These are phyloP conservation scores for Amniataba percoides DNA, from an alignment of 2,797 vertebrate species.

Conservation along the genomic window DNA sequence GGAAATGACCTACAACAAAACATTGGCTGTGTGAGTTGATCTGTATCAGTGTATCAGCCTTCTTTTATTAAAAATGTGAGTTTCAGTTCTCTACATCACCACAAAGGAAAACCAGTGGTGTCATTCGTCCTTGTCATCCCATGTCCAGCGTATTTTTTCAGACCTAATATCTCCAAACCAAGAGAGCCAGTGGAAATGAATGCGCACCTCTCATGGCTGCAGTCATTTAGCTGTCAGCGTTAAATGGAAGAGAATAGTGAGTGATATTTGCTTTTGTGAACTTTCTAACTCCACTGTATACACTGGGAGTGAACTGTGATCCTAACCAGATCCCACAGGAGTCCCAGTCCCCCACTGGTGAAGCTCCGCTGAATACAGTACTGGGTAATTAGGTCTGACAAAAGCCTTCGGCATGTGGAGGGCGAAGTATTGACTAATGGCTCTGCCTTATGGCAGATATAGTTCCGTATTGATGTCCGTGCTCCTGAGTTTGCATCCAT, in stretches of 20 bases:
- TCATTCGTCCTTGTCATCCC: conserved; percentile 6
- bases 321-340: conserved; percentile 82
- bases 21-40: conserved; percentile 19
- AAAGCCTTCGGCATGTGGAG: conserved; percentile 79
- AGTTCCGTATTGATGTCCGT: conserved; percentile 81
- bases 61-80: not conserved
- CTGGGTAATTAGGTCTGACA: conserved; percentile 85
- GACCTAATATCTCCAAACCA: conserved; percentile 17
- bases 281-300: conserved; percentile 76
- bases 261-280: conserved; percentile 78
- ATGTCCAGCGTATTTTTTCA: conserved; percentile 16
- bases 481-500: conserved; percentile 85
- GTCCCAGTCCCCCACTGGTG: conserved; percentile 72
- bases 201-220: conserved; percentile 51
- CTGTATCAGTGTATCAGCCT: not conserved
- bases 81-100: not conserved
- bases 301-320: conserved; percentile 80
- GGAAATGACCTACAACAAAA: conserved; percentile 52
- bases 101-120: not conserved
- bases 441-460: conserved; percentile 84
- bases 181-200: conserved; percentile 36
- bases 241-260: conserved; percentile 68
- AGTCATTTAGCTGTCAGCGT: conserved; percentile 69
- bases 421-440: conserved; percentile 84
- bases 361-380: conserved; percentile 81